phyloP scores from a whole-genome alignment of 92 coral and sea anemone genomes.

The Porites cylindrica region DNA sequence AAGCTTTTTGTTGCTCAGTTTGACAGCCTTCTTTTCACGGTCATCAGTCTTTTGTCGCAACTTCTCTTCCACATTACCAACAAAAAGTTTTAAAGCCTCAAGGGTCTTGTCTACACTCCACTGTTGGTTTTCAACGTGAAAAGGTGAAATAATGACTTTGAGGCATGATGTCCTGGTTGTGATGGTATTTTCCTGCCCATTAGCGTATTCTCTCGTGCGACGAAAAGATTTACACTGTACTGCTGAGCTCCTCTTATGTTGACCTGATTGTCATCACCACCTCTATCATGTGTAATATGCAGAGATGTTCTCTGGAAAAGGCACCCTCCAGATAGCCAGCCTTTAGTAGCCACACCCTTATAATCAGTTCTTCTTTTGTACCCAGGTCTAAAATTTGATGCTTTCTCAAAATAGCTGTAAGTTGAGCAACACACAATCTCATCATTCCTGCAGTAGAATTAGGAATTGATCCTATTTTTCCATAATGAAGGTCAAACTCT shows the following conservation, averaged over 20 bases:
- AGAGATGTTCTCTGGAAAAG: conserved; percentile 68
- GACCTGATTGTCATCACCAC: conserved; percentile 35
- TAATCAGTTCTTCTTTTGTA: conserved; percentile 60
- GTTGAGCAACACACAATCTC: conserved; percentile 62
- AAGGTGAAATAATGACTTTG: neutral
- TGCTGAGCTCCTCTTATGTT: conserved; percentile 17
- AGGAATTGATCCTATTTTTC: conserved; percentile 55
- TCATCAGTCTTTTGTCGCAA: neutral
- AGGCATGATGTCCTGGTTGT: neutral
- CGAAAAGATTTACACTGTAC: neutral
- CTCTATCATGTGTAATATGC: conserved; percentile 51
- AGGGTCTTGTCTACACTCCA: neutral
- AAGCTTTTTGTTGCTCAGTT: neutral
- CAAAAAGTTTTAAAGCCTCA: neutral
- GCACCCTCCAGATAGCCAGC: conserved; percentile 56
- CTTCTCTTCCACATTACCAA: neutral
- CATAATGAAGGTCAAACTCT: conserved; percentile 39
- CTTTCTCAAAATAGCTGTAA: conserved; percentile 55
- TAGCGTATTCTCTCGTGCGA: neutral
- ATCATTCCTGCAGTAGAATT: conserved; percentile 61
- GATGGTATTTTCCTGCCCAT: neutral
- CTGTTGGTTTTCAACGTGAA: neutral
- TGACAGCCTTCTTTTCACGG: neutral
- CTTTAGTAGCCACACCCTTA: conserved; percentile 58
- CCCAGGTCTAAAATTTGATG: conserved; percentile 63